A percentile compares a stretch with the other conserved stretches of the same genome.
Evolutionary conservation across 2,888 invertebrate genomes (phyloP).

Genomic region (Drosophila birchii): DNA sequence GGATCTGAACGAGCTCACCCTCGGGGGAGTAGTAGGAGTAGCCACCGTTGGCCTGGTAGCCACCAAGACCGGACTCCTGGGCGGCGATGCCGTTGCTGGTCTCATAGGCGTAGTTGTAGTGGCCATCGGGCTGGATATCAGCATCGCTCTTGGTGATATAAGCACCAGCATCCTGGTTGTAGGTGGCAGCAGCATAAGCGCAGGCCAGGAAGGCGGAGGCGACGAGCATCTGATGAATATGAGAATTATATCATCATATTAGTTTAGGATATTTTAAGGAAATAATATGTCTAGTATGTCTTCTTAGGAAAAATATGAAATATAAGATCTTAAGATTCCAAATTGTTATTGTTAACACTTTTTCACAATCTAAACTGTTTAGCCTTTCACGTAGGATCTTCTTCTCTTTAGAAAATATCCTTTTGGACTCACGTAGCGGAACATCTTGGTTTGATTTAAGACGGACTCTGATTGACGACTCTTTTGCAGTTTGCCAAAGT

Average conservation of each 20-base stretch:
- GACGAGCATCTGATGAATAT: constrained; percentile 56
- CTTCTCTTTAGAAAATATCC: neutral
- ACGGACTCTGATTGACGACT: constrained; percentile 58
- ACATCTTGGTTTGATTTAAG: constrained; percentile 54
- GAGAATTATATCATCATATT: neutral
- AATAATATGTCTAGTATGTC: no score
- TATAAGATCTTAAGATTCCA: no score
- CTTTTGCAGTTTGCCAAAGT: constrained; percentile 35
- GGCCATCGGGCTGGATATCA: constrained; percentile 81
- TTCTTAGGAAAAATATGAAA: no score
- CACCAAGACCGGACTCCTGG: constrained; percentile 86
- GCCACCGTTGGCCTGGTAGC: constrained; percentile 83
- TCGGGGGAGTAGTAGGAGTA: constrained; percentile 78
- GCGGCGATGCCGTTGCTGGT: constrained; percentile 87
- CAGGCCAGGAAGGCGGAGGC: constrained; percentile 62
- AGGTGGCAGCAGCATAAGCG: constrained; percentile 45
- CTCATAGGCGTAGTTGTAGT: constrained; percentile 84
- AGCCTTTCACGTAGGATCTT: neutral
- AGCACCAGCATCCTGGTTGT: constrained; percentile 53
- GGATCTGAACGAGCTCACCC: constrained; percentile 67
- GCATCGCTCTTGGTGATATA: constrained; percentile 37
- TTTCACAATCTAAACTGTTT: neutral
- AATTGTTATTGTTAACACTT: no score
- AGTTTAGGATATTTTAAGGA: neutral
- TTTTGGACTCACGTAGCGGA: constrained; percentile 71